phyloP scores from a whole-genome alignment of 1,140 invertebrate species.

The Sitophilus oryzae region DNA sequence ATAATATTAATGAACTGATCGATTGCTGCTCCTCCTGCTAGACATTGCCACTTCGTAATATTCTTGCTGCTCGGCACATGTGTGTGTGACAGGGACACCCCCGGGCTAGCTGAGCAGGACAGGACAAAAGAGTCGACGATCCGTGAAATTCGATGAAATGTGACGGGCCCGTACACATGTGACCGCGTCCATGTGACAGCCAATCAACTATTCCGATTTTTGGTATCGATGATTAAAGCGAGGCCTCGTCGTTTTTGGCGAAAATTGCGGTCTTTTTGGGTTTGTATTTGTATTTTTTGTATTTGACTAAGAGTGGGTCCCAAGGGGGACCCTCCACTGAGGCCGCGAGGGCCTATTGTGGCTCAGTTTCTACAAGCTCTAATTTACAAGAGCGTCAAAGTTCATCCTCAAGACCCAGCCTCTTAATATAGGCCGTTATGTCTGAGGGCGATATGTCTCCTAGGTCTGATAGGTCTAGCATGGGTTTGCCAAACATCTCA shows the following conservation, averaged over 20 bases:
- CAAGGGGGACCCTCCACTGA: too few relatives aligned
- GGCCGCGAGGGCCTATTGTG: too few relatives aligned
- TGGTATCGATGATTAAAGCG: constrained; percentile 24
- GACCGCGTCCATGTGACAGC: constrained; percentile 32
- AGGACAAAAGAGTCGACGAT: constrained; percentile 36
- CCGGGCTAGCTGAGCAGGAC: neutral
- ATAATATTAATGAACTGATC: too few relatives aligned
- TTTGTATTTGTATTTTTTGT: too few relatives aligned
- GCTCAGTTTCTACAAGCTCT: too few relatives aligned
- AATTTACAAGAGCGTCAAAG: too few relatives aligned
- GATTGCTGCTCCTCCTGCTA: too few relatives aligned
- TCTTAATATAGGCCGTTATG: too few relatives aligned
- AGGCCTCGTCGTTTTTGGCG: neutral
- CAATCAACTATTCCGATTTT: constrained; percentile 35
- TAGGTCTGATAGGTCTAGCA: too few relatives aligned
- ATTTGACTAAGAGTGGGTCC: neutral
- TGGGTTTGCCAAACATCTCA: too few relatives aligned
- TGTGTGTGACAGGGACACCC: constrained; percentile 26
- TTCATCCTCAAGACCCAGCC: too few relatives aligned
- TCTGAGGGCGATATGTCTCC: too few relatives aligned
- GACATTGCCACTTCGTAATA: constrained; percentile 17
- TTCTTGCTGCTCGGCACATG: constrained; percentile 15
- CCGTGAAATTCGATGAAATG: constrained; percentile 46
- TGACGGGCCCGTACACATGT: constrained; percentile 39
- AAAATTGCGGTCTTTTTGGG: neutral